Evolutionary conservation across 1,140 invertebrate genomes (phyloP), one percentile per base, ranked within the genome.

Genomic region (Papilio helenus): DNA sequence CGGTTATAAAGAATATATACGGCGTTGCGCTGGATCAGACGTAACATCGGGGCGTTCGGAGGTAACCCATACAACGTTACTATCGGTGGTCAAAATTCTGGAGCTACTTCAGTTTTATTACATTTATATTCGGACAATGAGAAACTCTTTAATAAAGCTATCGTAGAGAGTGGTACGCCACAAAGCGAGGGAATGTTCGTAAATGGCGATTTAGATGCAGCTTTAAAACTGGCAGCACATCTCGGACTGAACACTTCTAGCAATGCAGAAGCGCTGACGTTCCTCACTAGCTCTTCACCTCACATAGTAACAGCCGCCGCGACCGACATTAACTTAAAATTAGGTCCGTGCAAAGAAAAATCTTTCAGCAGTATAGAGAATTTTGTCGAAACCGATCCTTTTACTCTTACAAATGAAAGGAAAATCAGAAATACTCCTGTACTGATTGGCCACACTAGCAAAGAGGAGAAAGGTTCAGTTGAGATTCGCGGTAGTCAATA

Each of bases 31-130:
- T 96, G 96, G 94, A 94, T 97, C 0, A 95, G 96, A 87, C 93
- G 95, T 23, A 97, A 97, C 83, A 97, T 97, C 29, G 90, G 94
- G 26, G 88, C 95, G 51, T 97, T 97, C 85, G 97, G 96, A 10
- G 97, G 97, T 0, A 96, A 97, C 88, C 93, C 96, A 0, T 89
- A 95, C 61, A 95, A 95, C 26, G 95, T 97, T 0, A 96, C 95
- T 1, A 79, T 94, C 46, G 89, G 86, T 20, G 93, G 93, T 18
- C 90, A 94, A 83, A 87, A 86, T 55, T 88, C 92, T 55, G 93
- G 93, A n/a, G 88, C 90, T 39, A 81, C 77, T 9, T 93, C 92
- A 14, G 89, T 84, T 39, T 78, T 93, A 76, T 72, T 92, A 51
- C 93, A 94, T 79, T 79, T 94, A 80, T 93, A 91, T 81, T 90